Percentiles rank a stretch among this genome's conserved stretches.
These are phyloP conservation scores for Saccopteryx leptura DNA, from an alignment of 2,113 vertebrate species.

Conservation along the genomic window DNA sequence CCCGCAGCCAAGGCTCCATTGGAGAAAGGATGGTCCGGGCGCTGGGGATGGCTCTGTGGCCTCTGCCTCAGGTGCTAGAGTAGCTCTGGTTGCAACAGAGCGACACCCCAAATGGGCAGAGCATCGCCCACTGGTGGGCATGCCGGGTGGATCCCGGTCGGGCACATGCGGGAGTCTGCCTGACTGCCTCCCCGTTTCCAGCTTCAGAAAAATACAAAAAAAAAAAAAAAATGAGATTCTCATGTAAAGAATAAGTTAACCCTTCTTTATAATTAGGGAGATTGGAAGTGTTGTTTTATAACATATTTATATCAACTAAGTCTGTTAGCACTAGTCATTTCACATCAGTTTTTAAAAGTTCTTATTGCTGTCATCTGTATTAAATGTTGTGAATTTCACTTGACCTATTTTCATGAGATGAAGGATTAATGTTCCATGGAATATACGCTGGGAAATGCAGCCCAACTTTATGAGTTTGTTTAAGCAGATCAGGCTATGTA, in stretches of 20 bases:
- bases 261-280: neutral
- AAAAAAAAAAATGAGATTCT: neutral
- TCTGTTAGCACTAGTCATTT: neutral
- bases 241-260: neutral
- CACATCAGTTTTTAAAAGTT: constrained; percentile 5
- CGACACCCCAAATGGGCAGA: too few species aligned
- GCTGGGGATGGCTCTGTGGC: too few species aligned
- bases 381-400: neutral
- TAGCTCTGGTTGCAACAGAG: too few species aligned
- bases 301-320: neutral
- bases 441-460: neutral
- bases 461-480: neutral
- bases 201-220: too few species aligned
- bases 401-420: neutral
- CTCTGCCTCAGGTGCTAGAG: too few species aligned
- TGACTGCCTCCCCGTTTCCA: too few species aligned
- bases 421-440: neutral
- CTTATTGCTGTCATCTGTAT: neutral
- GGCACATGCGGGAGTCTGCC: too few species aligned
- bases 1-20: too few species aligned
- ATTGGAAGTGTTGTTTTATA: constrained; percentile 12
- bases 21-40: too few species aligned
- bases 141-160: too few species aligned
- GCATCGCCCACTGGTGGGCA: too few species aligned
- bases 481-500: neutral